phyloP scores from a whole-genome alignment of 37 sponge, comb jelly and placozoan species.

The Theonella swinhoei region DNA sequence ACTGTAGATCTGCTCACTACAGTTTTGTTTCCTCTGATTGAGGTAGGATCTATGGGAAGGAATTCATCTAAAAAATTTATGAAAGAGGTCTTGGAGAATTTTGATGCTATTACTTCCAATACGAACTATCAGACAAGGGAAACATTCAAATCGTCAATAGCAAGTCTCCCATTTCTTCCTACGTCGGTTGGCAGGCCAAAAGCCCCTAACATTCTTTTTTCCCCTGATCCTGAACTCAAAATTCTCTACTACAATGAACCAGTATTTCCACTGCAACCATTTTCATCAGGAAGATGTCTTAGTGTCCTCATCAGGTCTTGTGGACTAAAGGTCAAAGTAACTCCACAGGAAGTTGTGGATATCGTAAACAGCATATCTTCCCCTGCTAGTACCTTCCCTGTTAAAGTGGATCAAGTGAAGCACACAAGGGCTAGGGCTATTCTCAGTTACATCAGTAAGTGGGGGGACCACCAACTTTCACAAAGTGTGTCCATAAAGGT shows the following conservation, averaged over 20 bases:
- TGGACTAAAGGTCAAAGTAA: slow-evolving; percentile 23
- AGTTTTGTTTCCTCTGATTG: slow-evolving; percentile 27
- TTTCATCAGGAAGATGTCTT: neutral
- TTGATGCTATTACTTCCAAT: neutral
- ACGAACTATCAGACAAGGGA: too few relatives aligned
- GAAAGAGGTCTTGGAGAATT: slow-evolving; percentile 27
- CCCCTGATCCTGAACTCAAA: slow-evolving; percentile 16
- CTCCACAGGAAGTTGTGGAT: slow-evolving; percentile 33
- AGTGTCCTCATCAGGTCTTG: slow-evolving; percentile 1
- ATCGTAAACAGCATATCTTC: slow-evolving; percentile 28
- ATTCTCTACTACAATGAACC: slow-evolving; percentile 36
- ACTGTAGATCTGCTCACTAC: slow-evolving; percentile 11
- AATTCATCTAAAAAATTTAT: neutral
- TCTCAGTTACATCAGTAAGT: slow-evolving; percentile 9
- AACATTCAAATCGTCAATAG: neutral
- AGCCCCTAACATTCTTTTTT: neutral
- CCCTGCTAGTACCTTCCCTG: neutral
- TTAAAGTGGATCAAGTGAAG: neutral
- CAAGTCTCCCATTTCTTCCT: slow-evolving; percentile 14
- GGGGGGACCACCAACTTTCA: neutral
- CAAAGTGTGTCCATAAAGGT: neutral
- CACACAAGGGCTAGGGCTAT: slow-evolving; percentile 43
- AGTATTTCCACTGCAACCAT: slow-evolving; percentile 55
- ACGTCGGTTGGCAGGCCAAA: neutral
- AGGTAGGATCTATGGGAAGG: neutral